Evolutionary conservation across 2,888 invertebrate species (phyloP), one percentile per base, ranked within the genome.

Genomic region (Protula sp.): DNA sequence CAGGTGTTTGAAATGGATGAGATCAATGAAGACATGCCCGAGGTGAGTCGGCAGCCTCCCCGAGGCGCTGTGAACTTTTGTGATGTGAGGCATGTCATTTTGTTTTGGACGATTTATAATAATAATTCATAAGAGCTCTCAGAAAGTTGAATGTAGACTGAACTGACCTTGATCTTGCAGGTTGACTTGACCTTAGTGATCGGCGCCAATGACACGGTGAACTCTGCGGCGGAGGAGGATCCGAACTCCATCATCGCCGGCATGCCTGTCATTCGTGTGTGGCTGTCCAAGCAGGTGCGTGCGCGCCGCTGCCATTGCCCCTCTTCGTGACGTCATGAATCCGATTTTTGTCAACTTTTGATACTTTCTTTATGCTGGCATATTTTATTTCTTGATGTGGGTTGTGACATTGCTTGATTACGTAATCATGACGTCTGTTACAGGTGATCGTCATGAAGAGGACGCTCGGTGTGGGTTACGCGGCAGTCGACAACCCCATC

Each of bases 191-290:
- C 89, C 1, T 83, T 93, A 55, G 92, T 92, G 27, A 91, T 92
- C 77, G 87, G 92, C 64, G 92, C 92, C 22, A 93, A 93, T 74
- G 93, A 93, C 79, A 93, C 92, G 0, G 92, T 92, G 19, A 93
- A 93, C 83, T 90, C 90, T 64, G 91, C 92, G 0, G 92, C 93
- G 27, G 88, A 92, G 79, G 90, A 91, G 72, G 92, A 93, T 77
- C 92, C 92, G 26, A 89, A 91, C 79, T 91, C 91, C 1, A 90
- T 91, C 54, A 93, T 93, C 72, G 92, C 92, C 29, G 92, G 92
- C 63, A 93, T 93, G 93, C 92, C 92, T 0, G 92, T 93, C 0
- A 85, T 93, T 51, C 86, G 88, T 82, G 92, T 93, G 2, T 93
- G 92, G 92, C 87, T 88, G 71, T 86, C 92, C 0, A 87, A 90